phyloP scores from a whole-genome alignment of 2,113 vertebrate genomes.

The Gadus chalcogrammus region DNA sequence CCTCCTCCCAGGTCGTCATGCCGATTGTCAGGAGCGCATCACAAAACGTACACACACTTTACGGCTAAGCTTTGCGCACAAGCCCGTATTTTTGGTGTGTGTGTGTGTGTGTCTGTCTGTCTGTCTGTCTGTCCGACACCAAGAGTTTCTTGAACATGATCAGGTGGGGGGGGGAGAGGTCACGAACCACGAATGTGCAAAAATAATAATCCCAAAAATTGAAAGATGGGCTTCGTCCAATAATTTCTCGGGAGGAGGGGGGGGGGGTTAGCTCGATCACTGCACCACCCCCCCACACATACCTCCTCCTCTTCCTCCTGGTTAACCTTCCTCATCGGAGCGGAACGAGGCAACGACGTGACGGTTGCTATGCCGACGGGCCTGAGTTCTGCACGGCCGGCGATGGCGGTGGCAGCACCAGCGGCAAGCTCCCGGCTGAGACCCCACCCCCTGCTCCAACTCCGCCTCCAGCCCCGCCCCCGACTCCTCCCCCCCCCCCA shows the following conservation, averaged over 20 bases:
- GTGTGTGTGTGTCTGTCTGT: neutral
- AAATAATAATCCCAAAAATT: conserved; percentile 30
- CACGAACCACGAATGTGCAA: conserved; percentile 63
- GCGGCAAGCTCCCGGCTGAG: neutral
- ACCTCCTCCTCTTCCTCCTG: conserved; percentile 1
- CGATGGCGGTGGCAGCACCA: conserved; percentile 22
- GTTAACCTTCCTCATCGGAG: neutral
- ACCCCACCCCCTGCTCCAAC: neutral
- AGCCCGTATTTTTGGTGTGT: neutral
- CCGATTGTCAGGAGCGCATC: too few species aligned
- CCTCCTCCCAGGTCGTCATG: too few species aligned
- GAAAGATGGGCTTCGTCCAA: conserved; percentile 30
- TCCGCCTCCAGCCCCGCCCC: neutral
- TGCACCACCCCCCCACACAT: neutral
- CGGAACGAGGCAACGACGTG: too few species aligned
- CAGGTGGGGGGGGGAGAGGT: conserved; percentile 13
- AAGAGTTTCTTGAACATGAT: conserved; percentile 9
- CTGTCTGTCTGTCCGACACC: neutral
- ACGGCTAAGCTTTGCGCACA: too few species aligned
- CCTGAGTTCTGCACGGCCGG: conserved; percentile 50
- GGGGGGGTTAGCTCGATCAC: neutral
- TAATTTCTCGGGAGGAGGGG: conserved; percentile 57
- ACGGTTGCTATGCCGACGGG: conserved; percentile 44
- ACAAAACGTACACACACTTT: too few species aligned
- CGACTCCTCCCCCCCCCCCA: conserved; percentile 54